Evolutionary conservation across 2,888 invertebrate species (phyloP), one percentile per base, ranked within the genome.

Genomic region (Drosophila acutilabella): DNA sequence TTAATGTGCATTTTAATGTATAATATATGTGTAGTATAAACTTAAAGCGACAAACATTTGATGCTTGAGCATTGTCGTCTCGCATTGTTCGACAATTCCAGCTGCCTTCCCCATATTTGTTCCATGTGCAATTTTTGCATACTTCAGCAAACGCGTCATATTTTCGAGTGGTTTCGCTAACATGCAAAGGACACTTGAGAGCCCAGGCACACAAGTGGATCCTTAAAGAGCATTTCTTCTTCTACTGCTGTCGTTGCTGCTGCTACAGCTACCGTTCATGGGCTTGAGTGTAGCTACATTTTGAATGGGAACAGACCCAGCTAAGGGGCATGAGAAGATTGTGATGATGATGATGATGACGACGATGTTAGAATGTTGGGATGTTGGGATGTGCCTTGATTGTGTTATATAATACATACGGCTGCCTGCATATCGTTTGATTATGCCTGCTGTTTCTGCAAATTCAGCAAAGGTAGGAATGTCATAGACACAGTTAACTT

Each of bases 121-220:
- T 81, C 88, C 88, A 87, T 89, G 89, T 89, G 86, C 82, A 89
- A 90, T 90, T 90, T 84, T 90, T 90, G 90, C 90, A 90, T 90
- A 90, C 90, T 91, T 90, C 89, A 91, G 90, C 91, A 90, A 90
- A 91, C 91, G 91, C 90, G 90, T 90, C 90, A 91, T 90, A 90
- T 90, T 91, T 90, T 90, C 78, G 84, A 91, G 90, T 85, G 90
- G 90, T 91, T 91, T 91, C 89, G 89, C 89, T 90, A 91, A 91
- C 91, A 90, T 90, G 88, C 83, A 87, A 90, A 90, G 91, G 84
- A 88, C 90, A 86, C 90, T 90, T 89, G 78, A 90, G 76, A 89
- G 75, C 81, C 80, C 83, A 78, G 80, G 88, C 85, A 87, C 87
- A 90, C 89, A 90, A 89, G 88, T 87, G 88, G 89, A 90, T 90